These are phyloP conservation scores for Eurystomus glaucurus DNA, from an alignment of 2,797 vertebrate genomes.

Conservation along the genomic window DNA sequence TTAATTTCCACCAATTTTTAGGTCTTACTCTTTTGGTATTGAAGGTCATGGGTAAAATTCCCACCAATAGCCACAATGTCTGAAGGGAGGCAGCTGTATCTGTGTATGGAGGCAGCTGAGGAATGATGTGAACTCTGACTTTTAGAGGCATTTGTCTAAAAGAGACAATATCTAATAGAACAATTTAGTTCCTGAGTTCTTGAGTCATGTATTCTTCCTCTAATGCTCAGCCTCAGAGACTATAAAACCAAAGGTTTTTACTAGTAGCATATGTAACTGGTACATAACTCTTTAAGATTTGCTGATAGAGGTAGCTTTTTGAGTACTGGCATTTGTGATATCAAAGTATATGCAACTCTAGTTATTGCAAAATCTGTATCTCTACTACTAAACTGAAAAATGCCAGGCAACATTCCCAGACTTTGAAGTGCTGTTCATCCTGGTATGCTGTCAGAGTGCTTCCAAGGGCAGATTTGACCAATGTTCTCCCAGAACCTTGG, in stretches of 20 bases:
- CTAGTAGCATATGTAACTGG: background rate
- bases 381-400: background rate
- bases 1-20: background rate
- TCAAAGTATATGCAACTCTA: background rate
- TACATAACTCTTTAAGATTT: background rate
- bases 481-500: background rate
- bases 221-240: background rate
- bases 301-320: background rate
- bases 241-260: background rate
- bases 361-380: background rate
- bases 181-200: background rate
- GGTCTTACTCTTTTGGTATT: background rate
- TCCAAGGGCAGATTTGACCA: background rate
- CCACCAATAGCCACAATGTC: background rate
- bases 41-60: background rate
- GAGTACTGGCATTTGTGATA: background rate
- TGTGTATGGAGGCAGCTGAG: background rate
- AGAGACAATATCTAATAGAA: background rate
- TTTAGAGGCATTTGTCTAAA: background rate
- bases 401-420: background rate
- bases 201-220: background rate
- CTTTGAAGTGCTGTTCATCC: background rate
- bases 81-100: background rate
- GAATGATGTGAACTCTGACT: accelerated
- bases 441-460: background rate